phyloP scores from a whole-genome alignment of 2,888 invertebrate species.

The Cheilosia urbana region DNA sequence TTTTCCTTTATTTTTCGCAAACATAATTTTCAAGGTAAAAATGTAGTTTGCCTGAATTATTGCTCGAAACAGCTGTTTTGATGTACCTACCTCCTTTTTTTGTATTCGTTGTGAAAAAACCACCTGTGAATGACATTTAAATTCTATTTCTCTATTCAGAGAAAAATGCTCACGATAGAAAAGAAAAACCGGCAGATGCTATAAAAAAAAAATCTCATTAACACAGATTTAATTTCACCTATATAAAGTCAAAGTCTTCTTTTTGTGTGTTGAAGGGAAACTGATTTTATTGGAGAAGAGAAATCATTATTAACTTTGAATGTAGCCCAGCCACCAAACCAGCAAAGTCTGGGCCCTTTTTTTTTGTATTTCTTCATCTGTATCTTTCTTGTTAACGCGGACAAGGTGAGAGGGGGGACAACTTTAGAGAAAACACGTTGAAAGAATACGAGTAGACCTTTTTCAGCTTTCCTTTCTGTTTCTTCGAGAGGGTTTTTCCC shows the following conservation, averaged over 20 bases:
- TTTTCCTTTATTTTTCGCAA: slow-evolving; percentile 3
- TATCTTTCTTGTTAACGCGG: slow-evolving; percentile 4
- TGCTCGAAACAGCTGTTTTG: slow-evolving; percentile 58
- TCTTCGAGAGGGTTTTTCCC: slow-evolving; percentile 25
- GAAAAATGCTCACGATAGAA: background rate
- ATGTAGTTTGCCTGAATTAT: slow-evolving; percentile 28
- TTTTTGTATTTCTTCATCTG: slow-evolving; percentile 30
- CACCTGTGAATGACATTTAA: slow-evolving; percentile 66
- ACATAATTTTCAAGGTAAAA: slow-evolving; percentile 51
- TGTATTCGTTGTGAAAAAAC: slow-evolving; percentile 27
- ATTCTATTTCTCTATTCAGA: slow-evolving; percentile 44
- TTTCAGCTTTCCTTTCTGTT: slow-evolving; percentile 61
- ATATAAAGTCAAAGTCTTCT: slow-evolving; percentile 55
- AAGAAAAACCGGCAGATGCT: slow-evolving; percentile 29
- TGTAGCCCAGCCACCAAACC: slow-evolving; percentile 37
- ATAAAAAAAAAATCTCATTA: slow-evolving; percentile 69
- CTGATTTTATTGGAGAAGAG: slow-evolving; percentile 55
- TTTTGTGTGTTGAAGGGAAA: slow-evolving; percentile 43
- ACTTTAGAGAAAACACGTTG: slow-evolving; percentile 42
- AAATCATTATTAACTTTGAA: slow-evolving; percentile 49
- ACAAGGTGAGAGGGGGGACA: background rate
- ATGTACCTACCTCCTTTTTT: slow-evolving; percentile 6
- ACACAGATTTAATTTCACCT: slow-evolving; percentile 75
- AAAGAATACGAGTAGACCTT: slow-evolving; percentile 35
- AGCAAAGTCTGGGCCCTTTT: slow-evolving; percentile 55